phyloP scores from a whole-genome alignment of 53 echinoderm and acorn worm species.

The Mesocentrotus franciscanus region DNA sequence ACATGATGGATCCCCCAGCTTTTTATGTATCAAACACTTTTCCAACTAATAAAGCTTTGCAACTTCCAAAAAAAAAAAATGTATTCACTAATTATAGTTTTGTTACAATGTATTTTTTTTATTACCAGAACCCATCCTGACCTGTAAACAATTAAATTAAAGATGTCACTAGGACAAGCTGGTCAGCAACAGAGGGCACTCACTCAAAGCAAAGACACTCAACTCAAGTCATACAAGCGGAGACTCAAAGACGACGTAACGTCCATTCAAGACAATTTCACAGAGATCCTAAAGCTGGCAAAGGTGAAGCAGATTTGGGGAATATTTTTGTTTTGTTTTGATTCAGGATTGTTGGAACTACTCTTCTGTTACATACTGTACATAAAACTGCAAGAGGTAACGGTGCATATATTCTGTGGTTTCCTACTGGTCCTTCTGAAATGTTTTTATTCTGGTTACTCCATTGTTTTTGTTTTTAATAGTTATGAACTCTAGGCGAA shows the following conservation, averaged over 20 bases:
- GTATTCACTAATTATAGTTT: background rate
- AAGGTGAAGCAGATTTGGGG: constrained; percentile 68
- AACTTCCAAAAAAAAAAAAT: no score
- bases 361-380: background rate
- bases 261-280: constrained; percentile 91
- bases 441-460: no score
- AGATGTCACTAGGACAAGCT: constrained; percentile 47
- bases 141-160: background rate
- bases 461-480: no score
- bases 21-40: no score
- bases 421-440: no score
- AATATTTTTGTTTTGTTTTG: background rate
- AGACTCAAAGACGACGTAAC: constrained; percentile 84
- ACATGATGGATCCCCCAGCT: no score
- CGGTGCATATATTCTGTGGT: no score
- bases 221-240: constrained; percentile 87
- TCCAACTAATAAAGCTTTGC: no score
- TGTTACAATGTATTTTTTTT: background rate
- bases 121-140: background rate
- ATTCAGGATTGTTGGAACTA: background rate
- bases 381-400: no score
- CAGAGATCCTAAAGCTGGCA: constrained; percentile 92
- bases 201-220: constrained; percentile 92
- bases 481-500: no score
- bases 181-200: constrained; percentile 74